These are phyloP conservation scores for Tuberolachnus salignus DNA, from an alignment of 2,888 invertebrate species.

Conservation along the genomic window DNA sequence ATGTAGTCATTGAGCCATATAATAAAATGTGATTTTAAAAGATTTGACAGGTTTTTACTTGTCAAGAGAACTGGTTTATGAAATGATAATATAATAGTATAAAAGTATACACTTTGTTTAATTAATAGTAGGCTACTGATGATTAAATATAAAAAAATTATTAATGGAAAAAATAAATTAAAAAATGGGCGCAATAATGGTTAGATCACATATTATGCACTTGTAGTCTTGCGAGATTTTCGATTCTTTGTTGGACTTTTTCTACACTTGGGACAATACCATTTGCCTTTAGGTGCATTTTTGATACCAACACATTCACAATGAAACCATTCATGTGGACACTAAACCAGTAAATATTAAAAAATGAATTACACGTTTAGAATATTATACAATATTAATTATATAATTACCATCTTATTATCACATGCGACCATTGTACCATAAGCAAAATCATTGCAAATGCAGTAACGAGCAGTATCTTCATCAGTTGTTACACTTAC, in stretches of 20 bases:
- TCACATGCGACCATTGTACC: conserved; percentile 99
- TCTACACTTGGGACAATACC: conserved; percentile 82
- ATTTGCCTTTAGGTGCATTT: conserved; percentile 95
- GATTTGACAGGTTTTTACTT: too few relatives aligned
- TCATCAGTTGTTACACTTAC: background rate
- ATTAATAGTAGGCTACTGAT: too few relatives aligned
- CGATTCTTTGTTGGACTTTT: background rate
- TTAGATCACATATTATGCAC: too few relatives aligned
- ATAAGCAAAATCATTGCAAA: conserved; percentile 90
- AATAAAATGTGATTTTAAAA: too few relatives aligned
- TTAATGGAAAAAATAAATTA: too few relatives aligned
- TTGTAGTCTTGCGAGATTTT: background rate
- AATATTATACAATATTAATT: background rate
- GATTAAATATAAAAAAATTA: too few relatives aligned
- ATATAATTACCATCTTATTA: conserved; percentile 83
- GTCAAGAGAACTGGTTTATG: too few relatives aligned
- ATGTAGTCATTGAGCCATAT: too few relatives aligned
- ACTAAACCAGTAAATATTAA: conserved; percentile 69
- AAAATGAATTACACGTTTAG: background rate
- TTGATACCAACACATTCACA: conserved; percentile 96
- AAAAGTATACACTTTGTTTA: too few relatives aligned
- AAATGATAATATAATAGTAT: too few relatives aligned
- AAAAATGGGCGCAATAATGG: too few relatives aligned
- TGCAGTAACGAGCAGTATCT: conserved; percentile 90
- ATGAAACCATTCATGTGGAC: conserved; percentile 99